A percentile compares a stretch with the other conserved stretches of the same genome.
Evolutionary conservation across 2,888 invertebrate species (phyloP).

Genomic region (Piscicola geometra): DNA sequence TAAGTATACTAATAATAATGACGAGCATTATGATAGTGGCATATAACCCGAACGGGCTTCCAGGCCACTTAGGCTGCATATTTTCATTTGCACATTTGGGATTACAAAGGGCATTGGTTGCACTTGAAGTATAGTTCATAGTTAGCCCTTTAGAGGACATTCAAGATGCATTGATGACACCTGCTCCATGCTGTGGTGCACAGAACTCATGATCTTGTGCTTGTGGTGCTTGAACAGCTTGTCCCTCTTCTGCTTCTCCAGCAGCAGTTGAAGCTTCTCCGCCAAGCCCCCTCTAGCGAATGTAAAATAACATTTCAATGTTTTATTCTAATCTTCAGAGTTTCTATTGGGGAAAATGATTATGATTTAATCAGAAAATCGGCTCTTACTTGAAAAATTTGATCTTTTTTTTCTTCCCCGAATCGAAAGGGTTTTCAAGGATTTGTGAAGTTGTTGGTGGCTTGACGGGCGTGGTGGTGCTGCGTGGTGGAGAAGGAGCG

Average conservation of each 20-base stretch:
- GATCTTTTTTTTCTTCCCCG: slow-evolving; percentile 27
- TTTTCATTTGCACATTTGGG: no score
- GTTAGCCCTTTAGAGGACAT: no score
- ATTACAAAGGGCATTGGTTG: no score
- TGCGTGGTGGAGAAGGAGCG: background rate
- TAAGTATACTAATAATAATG: no score
- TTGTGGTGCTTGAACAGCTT: slow-evolving; percentile 31
- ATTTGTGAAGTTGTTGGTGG: no score
- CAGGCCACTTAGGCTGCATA: no score
- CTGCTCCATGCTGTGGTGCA: no score
- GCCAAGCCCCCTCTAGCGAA: slow-evolving; percentile 27
- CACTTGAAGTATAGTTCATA: no score
- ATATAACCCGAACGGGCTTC: no score
- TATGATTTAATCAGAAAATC: background rate
- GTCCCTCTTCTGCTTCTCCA: slow-evolving; percentile 17
- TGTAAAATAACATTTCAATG: slow-evolving; percentile 17
- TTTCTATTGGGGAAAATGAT: background rate
- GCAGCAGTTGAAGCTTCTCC: slow-evolving; percentile 8
- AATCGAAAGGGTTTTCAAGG: slow-evolving; percentile 2
- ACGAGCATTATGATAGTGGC: no score
- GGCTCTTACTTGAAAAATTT: slow-evolving; percentile 23
- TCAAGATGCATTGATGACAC: no score
- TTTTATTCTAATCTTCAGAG: background rate
- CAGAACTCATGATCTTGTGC: slow-evolving; percentile 7
- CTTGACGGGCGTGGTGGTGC: background rate